Percentiles rank a stretch among this genome's conserved stretches.
Evolutionary conservation across 2,113 vertebrate species (phyloP).

Genomic region (Rhineura floridana): DNA sequence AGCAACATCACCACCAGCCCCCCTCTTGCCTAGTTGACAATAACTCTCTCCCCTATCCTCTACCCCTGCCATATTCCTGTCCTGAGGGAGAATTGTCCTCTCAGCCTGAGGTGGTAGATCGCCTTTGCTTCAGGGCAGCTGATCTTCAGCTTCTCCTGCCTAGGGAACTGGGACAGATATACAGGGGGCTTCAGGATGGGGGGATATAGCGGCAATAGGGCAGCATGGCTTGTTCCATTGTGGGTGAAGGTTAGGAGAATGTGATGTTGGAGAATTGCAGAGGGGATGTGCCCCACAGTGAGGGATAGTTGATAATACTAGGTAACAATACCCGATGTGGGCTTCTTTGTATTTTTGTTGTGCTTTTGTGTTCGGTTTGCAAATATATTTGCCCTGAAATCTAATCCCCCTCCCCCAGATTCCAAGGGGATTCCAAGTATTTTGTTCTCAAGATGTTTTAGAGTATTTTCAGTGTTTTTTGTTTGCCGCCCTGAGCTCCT

Average conservation of each 20-base stretch:
- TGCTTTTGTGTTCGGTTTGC: too few relatives aligned
- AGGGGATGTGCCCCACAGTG: background rate
- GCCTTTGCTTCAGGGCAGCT: background rate
- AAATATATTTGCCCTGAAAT: too few relatives aligned
- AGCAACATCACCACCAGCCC: too few relatives aligned
- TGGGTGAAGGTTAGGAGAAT: background rate
- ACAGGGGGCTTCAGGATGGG: too few relatives aligned
- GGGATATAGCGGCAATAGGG: background rate
- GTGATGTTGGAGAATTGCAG: too few relatives aligned
- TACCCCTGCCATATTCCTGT: slow-evolving; percentile 37
- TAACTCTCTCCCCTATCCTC: too few relatives aligned
- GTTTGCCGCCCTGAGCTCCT: background rate
- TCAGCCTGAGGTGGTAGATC: too few relatives aligned
- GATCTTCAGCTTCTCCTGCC: background rate
- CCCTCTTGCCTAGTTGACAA: too few relatives aligned
- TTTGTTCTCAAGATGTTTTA: too few relatives aligned
- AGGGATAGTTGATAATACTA: background rate
- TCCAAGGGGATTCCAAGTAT: background rate
- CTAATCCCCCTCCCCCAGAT: too few relatives aligned
- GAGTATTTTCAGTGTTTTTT: too few relatives aligned
- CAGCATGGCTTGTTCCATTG: background rate
- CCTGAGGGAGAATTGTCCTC: too few relatives aligned
- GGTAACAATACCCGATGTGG: background rate
- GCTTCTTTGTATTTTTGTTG: background rate
- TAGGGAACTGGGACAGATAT: background rate